These are phyloP conservation scores for Drosophila lowei DNA, from an alignment of 1,140 invertebrate genomes.

Conservation along the genomic window DNA sequence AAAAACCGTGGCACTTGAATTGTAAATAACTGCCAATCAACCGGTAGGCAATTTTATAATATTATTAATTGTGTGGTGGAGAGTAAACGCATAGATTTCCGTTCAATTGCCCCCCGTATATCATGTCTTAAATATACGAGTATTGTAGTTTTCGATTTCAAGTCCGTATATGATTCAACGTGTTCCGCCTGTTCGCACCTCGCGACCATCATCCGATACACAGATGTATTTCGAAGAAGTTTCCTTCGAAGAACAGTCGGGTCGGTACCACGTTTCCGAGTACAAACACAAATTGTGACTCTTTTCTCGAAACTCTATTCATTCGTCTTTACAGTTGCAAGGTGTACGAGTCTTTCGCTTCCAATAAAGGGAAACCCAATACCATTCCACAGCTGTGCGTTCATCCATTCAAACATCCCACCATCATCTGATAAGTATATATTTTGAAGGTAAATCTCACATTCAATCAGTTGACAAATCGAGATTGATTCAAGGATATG, in stretches of 20 bases:
- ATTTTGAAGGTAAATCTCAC: no score
- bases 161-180: constrained; percentile 32
- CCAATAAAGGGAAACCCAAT: no score
- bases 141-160: neutral
- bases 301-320: no score
- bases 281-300: neutral
- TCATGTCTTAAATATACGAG: constrained; percentile 1
- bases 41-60: constrained; percentile 34
- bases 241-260: no score
- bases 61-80: constrained; percentile 34
- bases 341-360: no score
- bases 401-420: no score
- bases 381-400: no score
- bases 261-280: neutral
- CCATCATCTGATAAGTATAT: no score
- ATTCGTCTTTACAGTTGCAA: no score
- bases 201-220: neutral
- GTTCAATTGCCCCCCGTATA: constrained; percentile 30
- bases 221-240: constrained; percentile 11
- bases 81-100: constrained; percentile 52
- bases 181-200: neutral
- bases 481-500: no score
- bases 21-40: constrained; percentile 55
- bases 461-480: no score
- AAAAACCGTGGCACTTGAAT: constrained; percentile 19